Conservation (phyloP, 2,113 vertebrate species). For the Malaclemys terrapin region DNA sequence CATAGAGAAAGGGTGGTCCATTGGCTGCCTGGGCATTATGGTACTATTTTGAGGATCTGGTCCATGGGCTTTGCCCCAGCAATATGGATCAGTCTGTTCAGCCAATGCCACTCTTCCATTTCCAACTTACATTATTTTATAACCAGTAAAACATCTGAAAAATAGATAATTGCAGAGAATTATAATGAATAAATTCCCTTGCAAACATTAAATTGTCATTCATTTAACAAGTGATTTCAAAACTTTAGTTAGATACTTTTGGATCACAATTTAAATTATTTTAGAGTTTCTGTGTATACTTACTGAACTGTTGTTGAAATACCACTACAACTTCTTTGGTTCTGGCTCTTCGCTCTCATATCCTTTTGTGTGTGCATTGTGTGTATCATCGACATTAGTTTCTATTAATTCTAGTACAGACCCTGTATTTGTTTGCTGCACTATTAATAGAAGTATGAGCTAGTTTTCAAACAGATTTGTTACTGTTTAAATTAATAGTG, state of each 20-base stretch:
- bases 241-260: background rate
- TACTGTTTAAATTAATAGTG: background rate
- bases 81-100: background rate
- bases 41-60: background rate
- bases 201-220: background rate
- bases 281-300: background rate
- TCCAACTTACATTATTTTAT: background rate
- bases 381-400: background rate
- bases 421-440: slow-evolving; percentile 8
- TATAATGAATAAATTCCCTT: background rate
- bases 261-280: background rate
- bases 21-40: background rate
- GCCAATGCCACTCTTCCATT: background rate
- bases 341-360: background rate
- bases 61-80: background rate
- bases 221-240: background rate
- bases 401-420: background rate
- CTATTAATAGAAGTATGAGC: background rate
- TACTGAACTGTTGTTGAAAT: background rate
- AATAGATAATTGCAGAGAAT: background rate
- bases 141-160: background rate
- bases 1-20: background rate
- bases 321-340: background rate
- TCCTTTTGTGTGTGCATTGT: background rate
- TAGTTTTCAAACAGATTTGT: slow-evolving; percentile 1